Conservation (phyloP, 2,113 vertebrate genomes). For the Misgurnus mizolepis region DNA sequence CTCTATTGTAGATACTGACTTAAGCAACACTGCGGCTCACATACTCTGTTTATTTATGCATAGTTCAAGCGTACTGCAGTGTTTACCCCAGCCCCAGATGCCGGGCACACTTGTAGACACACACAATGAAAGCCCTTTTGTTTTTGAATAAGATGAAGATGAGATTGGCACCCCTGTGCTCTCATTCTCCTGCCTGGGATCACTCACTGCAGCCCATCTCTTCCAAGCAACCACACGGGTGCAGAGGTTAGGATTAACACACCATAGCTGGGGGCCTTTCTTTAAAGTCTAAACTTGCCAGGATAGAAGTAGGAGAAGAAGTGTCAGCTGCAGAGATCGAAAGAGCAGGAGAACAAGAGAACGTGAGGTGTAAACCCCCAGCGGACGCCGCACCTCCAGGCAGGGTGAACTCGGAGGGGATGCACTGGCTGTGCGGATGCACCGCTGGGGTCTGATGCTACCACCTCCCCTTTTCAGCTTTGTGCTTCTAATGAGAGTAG, state of each 20-base stretch:
- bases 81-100: conserved; percentile 51
- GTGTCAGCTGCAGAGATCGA: conserved; percentile 55
- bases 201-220: conserved; percentile 55
- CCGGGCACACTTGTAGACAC: conserved; percentile 6
- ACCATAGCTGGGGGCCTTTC: conserved; percentile 62
- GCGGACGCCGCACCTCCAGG: conserved; percentile 56
- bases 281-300: conserved; percentile 69
- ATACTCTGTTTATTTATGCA: conserved; percentile 43
- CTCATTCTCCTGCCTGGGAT: conserved; percentile 28
- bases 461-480: background rate
- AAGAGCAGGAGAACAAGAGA: conserved; percentile 58
- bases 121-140: background rate
- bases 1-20: background rate
- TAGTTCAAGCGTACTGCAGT: conserved; percentile 44
- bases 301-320: conserved; percentile 32
- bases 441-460: background rate
- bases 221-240: conserved; percentile 62
- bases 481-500: conserved; percentile 45
- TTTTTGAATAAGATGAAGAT: background rate
- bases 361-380: conserved; percentile 56
- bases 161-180: background rate
- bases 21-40: background rate
- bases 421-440: background rate
- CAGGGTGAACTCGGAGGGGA: conserved; percentile 8
- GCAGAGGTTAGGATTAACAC: conserved; percentile 70